These are phyloP conservation scores for Halictus quadricinctus DNA, from an alignment of 2,888 invertebrate species.

Conservation along the genomic window DNA sequence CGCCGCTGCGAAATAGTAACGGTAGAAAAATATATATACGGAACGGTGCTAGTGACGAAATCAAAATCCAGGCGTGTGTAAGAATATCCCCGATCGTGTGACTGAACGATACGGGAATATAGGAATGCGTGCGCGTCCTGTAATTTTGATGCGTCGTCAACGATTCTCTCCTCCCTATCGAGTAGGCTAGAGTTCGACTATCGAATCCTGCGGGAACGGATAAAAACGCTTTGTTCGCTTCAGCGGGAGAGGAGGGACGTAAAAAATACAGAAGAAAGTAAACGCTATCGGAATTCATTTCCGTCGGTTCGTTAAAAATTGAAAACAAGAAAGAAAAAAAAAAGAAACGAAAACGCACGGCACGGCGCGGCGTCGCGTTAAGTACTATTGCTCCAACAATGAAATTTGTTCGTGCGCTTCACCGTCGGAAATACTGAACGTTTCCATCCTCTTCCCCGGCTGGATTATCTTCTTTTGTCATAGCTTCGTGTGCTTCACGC, in stretches of 20 bases:
- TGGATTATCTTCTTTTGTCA: slow-evolving; percentile 82
- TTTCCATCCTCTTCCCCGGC: slow-evolving; percentile 66
- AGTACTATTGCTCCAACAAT: slow-evolving; percentile 69
- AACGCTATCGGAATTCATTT: slow-evolving; percentile 6
- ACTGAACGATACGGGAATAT: slow-evolving; percentile 3
- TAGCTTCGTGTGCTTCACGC: slow-evolving; percentile 94
- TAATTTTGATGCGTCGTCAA: slow-evolving; percentile 57
- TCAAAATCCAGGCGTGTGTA: slow-evolving; percentile 56
- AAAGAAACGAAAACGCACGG: neutral
- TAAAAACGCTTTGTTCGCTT: slow-evolving; percentile 42
- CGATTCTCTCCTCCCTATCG: slow-evolving; percentile 20
- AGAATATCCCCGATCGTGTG: slow-evolving; percentile 12
- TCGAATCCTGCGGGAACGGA: slow-evolving; percentile 34
- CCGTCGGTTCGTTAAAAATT: slow-evolving; percentile 2
- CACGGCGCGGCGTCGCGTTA: slow-evolving; percentile 33
- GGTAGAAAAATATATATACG: slow-evolving; percentile 70
- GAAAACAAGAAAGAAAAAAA: slow-evolving; percentile 19
- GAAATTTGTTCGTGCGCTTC: slow-evolving; percentile 70
- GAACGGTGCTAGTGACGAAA: slow-evolving; percentile 59
- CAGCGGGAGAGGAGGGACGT: slow-evolving; percentile 3
- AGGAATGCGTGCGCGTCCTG: slow-evolving; percentile 42
- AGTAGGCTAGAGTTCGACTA: neutral
- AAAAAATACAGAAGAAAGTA: neutral
- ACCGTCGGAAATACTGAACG: slow-evolving; percentile 68
- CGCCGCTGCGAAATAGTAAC: slow-evolving; percentile 27